A percentile compares a stretch with the other conserved stretches of the same genome.
These are phyloP conservation scores for Catocala sponsa DNA, from an alignment of 2,888 invertebrate genomes.

Conservation along the genomic window DNA sequence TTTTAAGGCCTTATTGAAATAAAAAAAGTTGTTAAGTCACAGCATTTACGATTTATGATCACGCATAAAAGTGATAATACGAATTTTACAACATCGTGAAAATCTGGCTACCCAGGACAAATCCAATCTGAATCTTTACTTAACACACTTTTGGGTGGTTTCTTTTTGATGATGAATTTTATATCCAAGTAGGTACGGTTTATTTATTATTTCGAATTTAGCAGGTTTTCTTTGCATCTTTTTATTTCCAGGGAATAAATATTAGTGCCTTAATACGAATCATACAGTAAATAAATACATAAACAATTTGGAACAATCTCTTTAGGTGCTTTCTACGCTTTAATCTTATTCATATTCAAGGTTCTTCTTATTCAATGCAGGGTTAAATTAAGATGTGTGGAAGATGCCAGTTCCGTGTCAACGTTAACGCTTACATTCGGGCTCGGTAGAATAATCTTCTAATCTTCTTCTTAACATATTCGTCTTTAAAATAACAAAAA, in stretches of 20 bases:
- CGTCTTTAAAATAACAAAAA: neutral
- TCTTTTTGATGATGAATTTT: neutral
- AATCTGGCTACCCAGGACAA: neutral
- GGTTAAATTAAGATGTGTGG: neutral
- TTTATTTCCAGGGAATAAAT: too few relatives aligned
- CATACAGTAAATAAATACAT: too few relatives aligned
- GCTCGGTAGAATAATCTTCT: neutral
- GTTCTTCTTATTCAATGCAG: neutral
- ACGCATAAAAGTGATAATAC: constrained; percentile 13
- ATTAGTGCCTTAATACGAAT: too few relatives aligned
- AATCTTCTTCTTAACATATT: neutral
- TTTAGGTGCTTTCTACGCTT: too few relatives aligned
- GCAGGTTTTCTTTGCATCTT: too few relatives aligned
- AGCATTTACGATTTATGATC: constrained; percentile 18
- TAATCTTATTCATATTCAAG: neutral
- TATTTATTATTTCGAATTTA: too few relatives aligned
- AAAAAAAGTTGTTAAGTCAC: constrained; percentile 7
- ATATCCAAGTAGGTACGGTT: too few relatives aligned
- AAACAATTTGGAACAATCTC: too few relatives aligned
- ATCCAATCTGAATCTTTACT: neutral
- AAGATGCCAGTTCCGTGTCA: constrained; percentile 19
- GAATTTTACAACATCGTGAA: constrained; percentile 4
- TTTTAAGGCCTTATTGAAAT: constrained; percentile 13
- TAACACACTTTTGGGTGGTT: too few relatives aligned
- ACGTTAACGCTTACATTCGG: neutral